Evolutionary conservation across 2,888 invertebrate species (phyloP).

Genomic region (Nemapogon koenigi): DNA sequence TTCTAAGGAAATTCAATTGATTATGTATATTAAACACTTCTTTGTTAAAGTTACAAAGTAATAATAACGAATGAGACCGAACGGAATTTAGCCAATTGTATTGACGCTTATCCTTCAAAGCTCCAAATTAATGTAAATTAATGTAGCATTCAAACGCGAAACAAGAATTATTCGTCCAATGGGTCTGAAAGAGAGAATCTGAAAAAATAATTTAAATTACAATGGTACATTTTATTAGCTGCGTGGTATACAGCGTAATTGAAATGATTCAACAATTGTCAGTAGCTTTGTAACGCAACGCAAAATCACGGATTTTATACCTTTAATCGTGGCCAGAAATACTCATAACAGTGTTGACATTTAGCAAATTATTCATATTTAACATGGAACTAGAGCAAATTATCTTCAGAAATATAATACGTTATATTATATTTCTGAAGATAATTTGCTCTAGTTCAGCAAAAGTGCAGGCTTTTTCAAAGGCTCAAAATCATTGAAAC

Average conservation of each 20-base stretch:
- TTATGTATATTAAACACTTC: slow-evolving; percentile 1
- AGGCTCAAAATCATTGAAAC: too few relatives aligned
- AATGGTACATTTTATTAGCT: slow-evolving; percentile 23
- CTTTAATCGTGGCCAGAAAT: too few relatives aligned
- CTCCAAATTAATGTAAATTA: slow-evolving; percentile 46
- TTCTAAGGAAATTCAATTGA: neutral
- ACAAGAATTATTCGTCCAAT: slow-evolving; percentile 47
- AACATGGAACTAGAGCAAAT: too few relatives aligned
- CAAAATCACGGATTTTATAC: too few relatives aligned
- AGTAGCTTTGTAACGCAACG: neutral
- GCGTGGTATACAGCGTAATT: neutral
- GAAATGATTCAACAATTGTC: neutral
- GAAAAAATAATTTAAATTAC: slow-evolving; percentile 35
- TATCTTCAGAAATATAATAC: too few relatives aligned
- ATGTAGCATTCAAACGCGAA: slow-evolving; percentile 52
- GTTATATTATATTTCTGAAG: too few relatives aligned
- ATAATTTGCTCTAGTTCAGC: too few relatives aligned
- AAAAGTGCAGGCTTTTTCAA: too few relatives aligned
- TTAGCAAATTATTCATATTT: too few relatives aligned
- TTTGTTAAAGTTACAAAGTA: slow-evolving; percentile 1
- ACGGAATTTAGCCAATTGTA: slow-evolving; percentile 9
- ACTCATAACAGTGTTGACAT: too few relatives aligned
- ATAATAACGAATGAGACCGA: slow-evolving; percentile 3
- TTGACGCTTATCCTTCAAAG: slow-evolving; percentile 24
- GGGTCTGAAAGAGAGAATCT: slow-evolving; percentile 30